Base-by-base conservation (phyloP, 2,888 invertebrate genomes). In the Xylota sylvarum region DNA sequence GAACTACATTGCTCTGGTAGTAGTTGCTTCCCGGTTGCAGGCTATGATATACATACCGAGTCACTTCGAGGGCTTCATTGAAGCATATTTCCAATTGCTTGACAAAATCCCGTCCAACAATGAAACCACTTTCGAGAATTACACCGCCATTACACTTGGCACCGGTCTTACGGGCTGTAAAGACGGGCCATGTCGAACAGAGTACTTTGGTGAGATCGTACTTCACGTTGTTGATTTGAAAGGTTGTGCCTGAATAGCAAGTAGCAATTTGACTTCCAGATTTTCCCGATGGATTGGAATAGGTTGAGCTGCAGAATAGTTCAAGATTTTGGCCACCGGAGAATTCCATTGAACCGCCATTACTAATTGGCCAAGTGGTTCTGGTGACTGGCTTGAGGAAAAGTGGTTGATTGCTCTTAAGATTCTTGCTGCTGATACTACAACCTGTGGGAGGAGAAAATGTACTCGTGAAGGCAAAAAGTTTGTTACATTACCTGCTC, bases 371-470 rank as follows among this genome's bases (percentile, higher is more conserved):
- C 89, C 91, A 90, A 81, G 90, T 90, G 27, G 76, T 70, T 17
- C 88, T 81, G 6, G 91, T 90, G 1, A 92, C 91, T 0, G 93
- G 92, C 52, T 90, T 91, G 0, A 95, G 89, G 88, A 94, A 93
- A 5, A 95, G 92, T 0, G 95, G 95, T 89, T 95, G 95, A 0
- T 94, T 94, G 9, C 93, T 93, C 0, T 90, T 90, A 12, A 91
- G 78, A 60, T 90, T 90, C 46, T 84, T 78, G 78, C 70, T 43
- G 12, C 4, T 69, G 0, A 85, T 30, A 48, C 52, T 80, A 46
- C 84, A 85, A 12, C 80, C 84, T 85, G 4, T 7, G 7, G 12
- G 5, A 4, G 12, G 40, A 2, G 9, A 23, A 7, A 17, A 3
- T 7, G 7, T 5, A 1, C 2, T 27, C 4, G 35, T 46, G 3